These are phyloP conservation scores for Brachycybe producta DNA, from an alignment of 2,888 invertebrate genomes.

Conservation along the genomic window DNA sequence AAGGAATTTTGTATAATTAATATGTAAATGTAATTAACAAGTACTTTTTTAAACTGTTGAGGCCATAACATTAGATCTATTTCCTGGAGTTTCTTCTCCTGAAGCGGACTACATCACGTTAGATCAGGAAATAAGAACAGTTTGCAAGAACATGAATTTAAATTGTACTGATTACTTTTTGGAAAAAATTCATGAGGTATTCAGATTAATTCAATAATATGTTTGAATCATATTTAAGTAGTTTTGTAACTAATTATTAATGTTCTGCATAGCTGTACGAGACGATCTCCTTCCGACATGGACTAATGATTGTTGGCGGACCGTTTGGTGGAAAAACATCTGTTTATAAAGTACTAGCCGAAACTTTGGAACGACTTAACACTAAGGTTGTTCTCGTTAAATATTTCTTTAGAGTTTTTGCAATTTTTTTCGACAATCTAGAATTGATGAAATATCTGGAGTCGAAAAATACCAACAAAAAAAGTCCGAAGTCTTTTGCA, in stretches of 20 bases:
- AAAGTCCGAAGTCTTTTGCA: neutral
- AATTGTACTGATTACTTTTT: slow-evolving; percentile 74
- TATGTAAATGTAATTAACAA: neutral
- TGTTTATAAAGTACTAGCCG: slow-evolving; percentile 64
- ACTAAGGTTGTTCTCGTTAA: slow-evolving; percentile 43
- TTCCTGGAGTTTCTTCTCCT: slow-evolving; percentile 36
- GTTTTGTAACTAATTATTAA: neutral
- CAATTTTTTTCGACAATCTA: too few relatives aligned
- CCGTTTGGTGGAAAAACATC: slow-evolving; percentile 38
- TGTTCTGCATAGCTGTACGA: slow-evolving; percentile 33
- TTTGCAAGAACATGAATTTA: slow-evolving; percentile 35
- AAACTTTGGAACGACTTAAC: slow-evolving; percentile 60
- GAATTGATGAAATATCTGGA: too few relatives aligned
- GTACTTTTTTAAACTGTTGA: slow-evolving; percentile 30
- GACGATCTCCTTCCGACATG: slow-evolving; percentile 41
- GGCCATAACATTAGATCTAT: slow-evolving; percentile 38
- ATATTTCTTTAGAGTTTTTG: neutral
- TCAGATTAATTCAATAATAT: neutral
- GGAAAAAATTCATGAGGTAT: slow-evolving; percentile 45
- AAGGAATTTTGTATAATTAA: neutral
- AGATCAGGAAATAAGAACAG: slow-evolving; percentile 31
- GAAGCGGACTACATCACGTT: slow-evolving; percentile 36
- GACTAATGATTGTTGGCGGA: slow-evolving; percentile 40
- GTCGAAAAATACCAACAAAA: too few relatives aligned
- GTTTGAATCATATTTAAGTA: too few relatives aligned